These are phyloP conservation scores for Ploceus nigricollis DNA, from an alignment of 2,113 vertebrate genomes.

Conservation along the genomic window DNA sequence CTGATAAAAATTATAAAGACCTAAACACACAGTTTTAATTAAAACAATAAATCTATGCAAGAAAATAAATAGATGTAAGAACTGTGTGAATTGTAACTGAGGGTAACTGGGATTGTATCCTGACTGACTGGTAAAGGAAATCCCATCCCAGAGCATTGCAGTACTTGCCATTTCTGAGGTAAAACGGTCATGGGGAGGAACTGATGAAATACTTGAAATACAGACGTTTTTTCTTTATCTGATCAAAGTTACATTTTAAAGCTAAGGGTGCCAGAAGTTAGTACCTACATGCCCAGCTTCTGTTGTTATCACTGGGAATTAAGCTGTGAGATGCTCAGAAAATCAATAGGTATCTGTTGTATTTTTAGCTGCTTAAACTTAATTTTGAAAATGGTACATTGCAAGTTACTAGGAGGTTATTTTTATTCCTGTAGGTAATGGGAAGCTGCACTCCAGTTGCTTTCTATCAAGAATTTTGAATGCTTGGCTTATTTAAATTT, in stretches of 20 bases:
- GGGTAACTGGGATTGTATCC: neutral
- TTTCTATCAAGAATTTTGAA: neutral
- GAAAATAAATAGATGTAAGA: neutral
- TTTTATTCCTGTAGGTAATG: neutral
- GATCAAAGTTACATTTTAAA: neutral
- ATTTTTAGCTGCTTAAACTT: neutral
- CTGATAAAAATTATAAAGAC: neutral
- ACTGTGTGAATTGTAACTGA: neutral
- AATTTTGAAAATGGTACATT: neutral
- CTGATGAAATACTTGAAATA: neutral
- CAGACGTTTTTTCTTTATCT: neutral
- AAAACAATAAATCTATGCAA: neutral
- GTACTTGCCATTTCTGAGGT: neutral
- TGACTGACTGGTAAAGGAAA: neutral
- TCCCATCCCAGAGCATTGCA: neutral
- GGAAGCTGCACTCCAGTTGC: neutral
- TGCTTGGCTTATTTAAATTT: neutral
- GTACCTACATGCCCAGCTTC: neutral
- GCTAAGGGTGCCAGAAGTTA: neutral
- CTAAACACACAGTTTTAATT: neutral
- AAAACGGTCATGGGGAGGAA: neutral
- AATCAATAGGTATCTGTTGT: neutral
- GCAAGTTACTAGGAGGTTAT: neutral
- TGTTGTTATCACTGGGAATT: neutral
- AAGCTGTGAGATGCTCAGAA: neutral